Percentiles rank a stretch among this genome's conserved stretches.
phyloP scores from a whole-genome alignment of 1,140 invertebrate genomes.

The Spodoptera litura region DNA sequence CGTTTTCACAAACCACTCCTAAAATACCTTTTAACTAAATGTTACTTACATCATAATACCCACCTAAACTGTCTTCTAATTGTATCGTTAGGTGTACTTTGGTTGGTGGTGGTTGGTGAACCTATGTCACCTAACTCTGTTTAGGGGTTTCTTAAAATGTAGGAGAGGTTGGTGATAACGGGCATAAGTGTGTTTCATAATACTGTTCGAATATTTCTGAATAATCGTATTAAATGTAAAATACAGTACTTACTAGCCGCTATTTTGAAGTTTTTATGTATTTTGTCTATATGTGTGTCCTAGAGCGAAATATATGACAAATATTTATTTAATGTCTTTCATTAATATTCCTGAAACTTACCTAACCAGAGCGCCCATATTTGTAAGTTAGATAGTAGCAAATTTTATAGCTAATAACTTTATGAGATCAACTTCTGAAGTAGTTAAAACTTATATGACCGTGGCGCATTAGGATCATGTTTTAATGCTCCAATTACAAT shows the following conservation, averaged over 20 bases:
- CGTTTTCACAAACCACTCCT: too few species aligned
- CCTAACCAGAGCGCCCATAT: not conserved
- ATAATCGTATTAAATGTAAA: not conserved
- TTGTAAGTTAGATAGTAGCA: not conserved
- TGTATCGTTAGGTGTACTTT: too few species aligned
- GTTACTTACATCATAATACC: too few species aligned
- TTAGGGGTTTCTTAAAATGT: too few species aligned
- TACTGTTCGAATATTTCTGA: too few species aligned
- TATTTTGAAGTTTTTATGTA: conserved; percentile 41
- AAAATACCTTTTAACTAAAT: too few species aligned
- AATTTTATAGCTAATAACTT: conserved; percentile 14
- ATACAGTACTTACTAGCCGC: conserved; percentile 16
- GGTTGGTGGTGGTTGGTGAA: too few species aligned
- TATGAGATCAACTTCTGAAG: conserved; percentile 1
- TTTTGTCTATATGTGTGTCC: conserved; percentile 45
- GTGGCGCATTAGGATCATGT: not conserved
- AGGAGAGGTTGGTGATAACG: too few species aligned
- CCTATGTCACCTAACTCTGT: too few species aligned
- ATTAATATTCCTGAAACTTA: not conserved
- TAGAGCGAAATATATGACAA: conserved; percentile 42
- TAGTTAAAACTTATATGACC: conserved; percentile 5
- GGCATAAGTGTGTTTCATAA: too few species aligned
- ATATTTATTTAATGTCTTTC: conserved; percentile 19
- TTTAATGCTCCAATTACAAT: conserved; percentile 24
- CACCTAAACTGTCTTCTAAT: too few species aligned